Percentiles rank a stretch among this genome's conserved stretches.
Evolutionary conservation across 2,797 vertebrate genomes (phyloP).

Genomic region (Orientallactaga sibirica): DNA sequence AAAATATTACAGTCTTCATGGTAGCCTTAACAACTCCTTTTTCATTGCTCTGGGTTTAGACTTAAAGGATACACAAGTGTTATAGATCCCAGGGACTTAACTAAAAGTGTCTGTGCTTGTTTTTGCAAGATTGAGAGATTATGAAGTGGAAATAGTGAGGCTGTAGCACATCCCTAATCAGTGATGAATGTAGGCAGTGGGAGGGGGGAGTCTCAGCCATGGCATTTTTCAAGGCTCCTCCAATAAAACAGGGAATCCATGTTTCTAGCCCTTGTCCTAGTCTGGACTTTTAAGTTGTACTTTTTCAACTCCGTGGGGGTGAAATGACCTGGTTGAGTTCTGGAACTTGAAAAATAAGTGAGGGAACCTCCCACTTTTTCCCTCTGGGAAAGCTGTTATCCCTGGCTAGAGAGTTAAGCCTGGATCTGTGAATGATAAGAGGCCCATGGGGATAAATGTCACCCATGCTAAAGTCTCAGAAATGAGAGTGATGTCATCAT

Average conservation of each 20-base stretch:
- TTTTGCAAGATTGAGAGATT: not conserved
- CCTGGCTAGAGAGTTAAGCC: not conserved
- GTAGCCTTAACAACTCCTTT: not conserved
- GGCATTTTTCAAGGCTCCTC: not conserved
- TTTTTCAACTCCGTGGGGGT: not conserved
- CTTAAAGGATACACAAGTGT: not conserved
- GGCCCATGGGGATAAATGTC: not conserved
- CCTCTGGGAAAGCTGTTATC: not conserved
- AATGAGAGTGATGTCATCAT: not conserved
- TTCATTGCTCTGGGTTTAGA: not conserved
- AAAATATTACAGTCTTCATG: not conserved
- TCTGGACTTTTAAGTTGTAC: not conserved
- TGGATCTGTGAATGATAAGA: not conserved
- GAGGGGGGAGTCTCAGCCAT: not conserved
- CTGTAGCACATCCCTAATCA: not conserved
- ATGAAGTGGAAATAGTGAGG: not conserved
- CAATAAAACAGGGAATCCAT: not conserved
- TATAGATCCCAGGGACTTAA: not conserved
- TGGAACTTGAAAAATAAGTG: not conserved
- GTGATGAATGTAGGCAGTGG: not conserved
- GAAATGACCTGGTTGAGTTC: not conserved
- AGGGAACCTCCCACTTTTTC: not conserved
- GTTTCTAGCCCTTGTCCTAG: not conserved
- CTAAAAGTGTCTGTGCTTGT: not conserved
- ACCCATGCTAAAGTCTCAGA: not conserved